A percentile compares a stretch with the other conserved stretches of the same genome.
Conservation (phyloP, 1,140 invertebrate species). For the Aphelinus atriplicis region DNA sequence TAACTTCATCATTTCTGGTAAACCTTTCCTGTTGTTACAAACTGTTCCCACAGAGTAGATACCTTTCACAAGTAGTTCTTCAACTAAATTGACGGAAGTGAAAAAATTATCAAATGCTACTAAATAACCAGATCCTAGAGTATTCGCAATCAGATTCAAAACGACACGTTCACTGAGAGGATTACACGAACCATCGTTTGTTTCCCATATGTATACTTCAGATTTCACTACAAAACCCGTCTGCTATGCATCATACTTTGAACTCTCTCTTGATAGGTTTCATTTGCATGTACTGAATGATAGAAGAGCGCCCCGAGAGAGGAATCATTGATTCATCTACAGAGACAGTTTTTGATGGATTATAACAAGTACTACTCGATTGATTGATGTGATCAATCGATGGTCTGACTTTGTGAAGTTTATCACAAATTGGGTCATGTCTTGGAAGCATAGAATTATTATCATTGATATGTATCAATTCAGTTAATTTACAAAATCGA, state of each 20-base stretch:
- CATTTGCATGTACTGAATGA: conserved; percentile 57
- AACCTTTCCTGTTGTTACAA: too few species aligned
- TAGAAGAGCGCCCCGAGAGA: conserved; percentile 36
- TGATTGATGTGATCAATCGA: conserved; percentile 14
- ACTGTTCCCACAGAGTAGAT: too few species aligned
- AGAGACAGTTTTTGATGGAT: conserved; percentile 13
- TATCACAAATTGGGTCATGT: conserved; percentile 19
- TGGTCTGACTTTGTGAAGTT: conserved; percentile 17
- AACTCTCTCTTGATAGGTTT: conserved; percentile 58
- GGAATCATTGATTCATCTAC: conserved; percentile 23
- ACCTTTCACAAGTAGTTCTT: conserved; percentile 45
- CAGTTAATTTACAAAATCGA: background rate
- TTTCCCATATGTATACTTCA: conserved; percentile 49
- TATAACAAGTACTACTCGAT: background rate
- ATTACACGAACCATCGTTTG: conserved; percentile 19
- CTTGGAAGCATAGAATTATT: background rate
- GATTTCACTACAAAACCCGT: conserved; percentile 53
- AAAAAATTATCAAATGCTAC: conserved; percentile 22
- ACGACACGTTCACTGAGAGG: conserved; percentile 7
- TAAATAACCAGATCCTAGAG: too few species aligned
- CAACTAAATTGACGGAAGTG: conserved; percentile 33
- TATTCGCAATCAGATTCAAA: too few species aligned
- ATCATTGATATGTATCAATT: too few species aligned
- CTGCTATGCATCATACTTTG: conserved; percentile 53
- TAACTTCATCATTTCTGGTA: background rate